phyloP scores from a whole-genome alignment of 2,113 vertebrate genomes.

The Petrocephalus microphthalmus region DNA sequence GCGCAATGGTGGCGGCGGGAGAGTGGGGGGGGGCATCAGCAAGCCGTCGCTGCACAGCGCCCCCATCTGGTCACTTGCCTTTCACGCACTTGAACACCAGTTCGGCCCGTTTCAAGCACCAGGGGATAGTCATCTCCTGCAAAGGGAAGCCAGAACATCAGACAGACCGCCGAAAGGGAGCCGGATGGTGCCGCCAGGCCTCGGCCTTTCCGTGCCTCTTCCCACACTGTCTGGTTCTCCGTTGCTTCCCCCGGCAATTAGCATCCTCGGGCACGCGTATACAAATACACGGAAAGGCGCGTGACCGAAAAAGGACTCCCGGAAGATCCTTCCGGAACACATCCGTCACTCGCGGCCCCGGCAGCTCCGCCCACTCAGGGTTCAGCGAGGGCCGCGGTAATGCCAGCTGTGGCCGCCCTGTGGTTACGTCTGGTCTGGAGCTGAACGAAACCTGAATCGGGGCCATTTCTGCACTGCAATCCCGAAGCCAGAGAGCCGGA shows the following conservation, averaged over 20 bases:
- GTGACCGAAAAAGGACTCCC: constrained; percentile 27
- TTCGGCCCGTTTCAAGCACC: constrained; percentile 69
- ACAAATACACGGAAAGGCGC: constrained; percentile 3
- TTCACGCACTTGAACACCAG: constrained; percentile 95
- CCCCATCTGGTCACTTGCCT: constrained; percentile 55
- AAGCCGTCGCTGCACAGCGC: background rate
- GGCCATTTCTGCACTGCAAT: constrained; percentile 44
- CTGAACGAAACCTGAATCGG: constrained; percentile 44
- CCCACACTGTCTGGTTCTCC: background rate
- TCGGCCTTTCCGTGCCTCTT: constrained; percentile 28
- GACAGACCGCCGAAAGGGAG: constrained; percentile 6
- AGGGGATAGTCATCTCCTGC: constrained; percentile 72
- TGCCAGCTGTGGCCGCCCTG: constrained; percentile 47
- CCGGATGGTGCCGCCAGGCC: constrained; percentile 18
- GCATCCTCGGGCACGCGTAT: constrained; percentile 32
- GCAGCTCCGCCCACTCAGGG: constrained; percentile 52
- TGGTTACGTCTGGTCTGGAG: constrained; percentile 37
- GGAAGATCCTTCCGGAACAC: constrained; percentile 62
- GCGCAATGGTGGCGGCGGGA: background rate
- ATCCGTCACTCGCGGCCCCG: constrained; percentile 40
- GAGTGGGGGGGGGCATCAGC: background rate
- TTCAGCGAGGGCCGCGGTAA: constrained; percentile 39
- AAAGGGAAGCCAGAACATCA: background rate
- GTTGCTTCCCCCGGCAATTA: constrained; percentile 39
- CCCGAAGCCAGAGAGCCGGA: constrained; percentile 51